Conservation (phyloP, 2,888 invertebrate species). For the Allygus modestus region DNA sequence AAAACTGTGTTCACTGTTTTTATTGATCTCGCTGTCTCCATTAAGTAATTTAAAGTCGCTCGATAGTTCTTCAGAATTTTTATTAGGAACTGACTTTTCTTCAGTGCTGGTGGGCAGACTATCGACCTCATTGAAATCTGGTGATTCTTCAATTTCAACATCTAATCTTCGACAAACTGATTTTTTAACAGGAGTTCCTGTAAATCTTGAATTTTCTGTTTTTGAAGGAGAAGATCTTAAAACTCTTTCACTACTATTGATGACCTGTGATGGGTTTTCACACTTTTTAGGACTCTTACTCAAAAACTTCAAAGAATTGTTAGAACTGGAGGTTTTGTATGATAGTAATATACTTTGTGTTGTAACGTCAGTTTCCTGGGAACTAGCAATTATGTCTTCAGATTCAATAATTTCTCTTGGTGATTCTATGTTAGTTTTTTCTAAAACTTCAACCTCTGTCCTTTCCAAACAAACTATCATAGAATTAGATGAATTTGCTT, state of each 20-base stretch:
- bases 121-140: conserved; percentile 19
- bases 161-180: conserved; percentile 57
- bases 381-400: conserved; percentile 54
- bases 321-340: not conserved
- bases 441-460: not conserved
- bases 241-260: not conserved
- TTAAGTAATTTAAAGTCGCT: conserved; percentile 32
- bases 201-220: not conserved
- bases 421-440: not conserved
- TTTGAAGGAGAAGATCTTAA: conserved; percentile 39
- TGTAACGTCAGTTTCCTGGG: conserved; percentile 31
- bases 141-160: conserved; percentile 54
- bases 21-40: not conserved
- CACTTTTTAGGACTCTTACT: conserved; percentile 33
- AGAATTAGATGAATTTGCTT: not conserved
- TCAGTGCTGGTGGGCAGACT: not conserved
- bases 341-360: conserved; percentile 12
- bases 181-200: conserved; percentile 53
- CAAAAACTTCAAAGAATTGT: not conserved
- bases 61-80: conserved; percentile 1
- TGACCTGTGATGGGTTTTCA: conserved; percentile 9
- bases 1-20: not conserved
- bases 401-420: conserved; percentile 22
- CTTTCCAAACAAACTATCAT: not conserved
- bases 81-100: not conserved